Evolutionary conservation across 2,888 invertebrate genomes (phyloP).

Genomic region (Anticlea derivata): DNA sequence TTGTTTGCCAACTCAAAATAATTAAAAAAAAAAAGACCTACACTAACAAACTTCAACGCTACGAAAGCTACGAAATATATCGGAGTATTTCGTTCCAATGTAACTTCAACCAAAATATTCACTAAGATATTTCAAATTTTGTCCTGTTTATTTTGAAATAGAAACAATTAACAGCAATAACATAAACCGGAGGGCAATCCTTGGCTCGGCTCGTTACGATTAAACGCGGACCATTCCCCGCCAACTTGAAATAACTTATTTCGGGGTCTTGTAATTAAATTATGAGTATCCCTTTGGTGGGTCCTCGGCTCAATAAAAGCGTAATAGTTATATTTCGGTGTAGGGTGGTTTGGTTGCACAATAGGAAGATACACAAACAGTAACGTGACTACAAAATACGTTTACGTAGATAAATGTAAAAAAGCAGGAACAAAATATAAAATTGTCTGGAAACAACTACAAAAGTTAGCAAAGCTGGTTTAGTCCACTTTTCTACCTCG

Average conservation of each 20-base stretch:
- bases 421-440: too few species aligned
- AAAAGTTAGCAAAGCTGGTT: too few species aligned
- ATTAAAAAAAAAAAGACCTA: too few species aligned
- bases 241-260: conserved; percentile 63
- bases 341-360: conserved; percentile 60
- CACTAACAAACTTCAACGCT: too few species aligned
- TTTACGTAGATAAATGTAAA: too few species aligned
- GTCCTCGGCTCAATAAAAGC: conserved; percentile 78
- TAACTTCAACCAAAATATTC: too few species aligned
- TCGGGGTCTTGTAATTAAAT: conserved; percentile 74
- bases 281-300: conserved; percentile 76
- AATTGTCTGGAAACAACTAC: too few species aligned
- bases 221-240: conserved; percentile 52
- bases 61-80: too few species aligned
- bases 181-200: conserved; percentile 32
- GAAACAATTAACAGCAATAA: conserved; percentile 37
- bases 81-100: too few species aligned
- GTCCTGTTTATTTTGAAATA: conserved; percentile 23
- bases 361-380: conserved; percentile 9
- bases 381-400: conserved; percentile 29
- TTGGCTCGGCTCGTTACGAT: conserved; percentile 49
- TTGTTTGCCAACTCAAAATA: too few species aligned
- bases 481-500: too few species aligned
- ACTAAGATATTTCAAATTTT: conserved; percentile 1
- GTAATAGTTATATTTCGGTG: conserved; percentile 75